phyloP scores from a whole-genome alignment of 2,113 vertebrate genomes.

The Neogobius melanostomus region DNA sequence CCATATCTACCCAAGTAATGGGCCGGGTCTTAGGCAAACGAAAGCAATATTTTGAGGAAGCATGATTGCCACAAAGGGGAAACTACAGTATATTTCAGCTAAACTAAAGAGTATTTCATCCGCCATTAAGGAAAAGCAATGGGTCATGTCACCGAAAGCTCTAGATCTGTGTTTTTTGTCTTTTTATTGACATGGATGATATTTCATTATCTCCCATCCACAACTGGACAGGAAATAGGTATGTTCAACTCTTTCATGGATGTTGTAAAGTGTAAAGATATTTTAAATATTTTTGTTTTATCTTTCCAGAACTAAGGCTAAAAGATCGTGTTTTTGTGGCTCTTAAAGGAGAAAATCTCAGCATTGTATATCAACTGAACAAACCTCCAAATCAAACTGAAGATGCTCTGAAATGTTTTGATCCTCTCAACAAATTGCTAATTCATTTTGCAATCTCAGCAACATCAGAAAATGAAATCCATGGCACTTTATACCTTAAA shows the following conservation, averaged over 20 bases:
- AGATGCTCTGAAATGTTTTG: neutral
- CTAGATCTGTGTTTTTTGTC: neutral
- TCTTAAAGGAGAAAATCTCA: constrained; percentile 27
- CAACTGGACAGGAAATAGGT: constrained; percentile 12
- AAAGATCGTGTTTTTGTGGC: constrained; percentile 35
- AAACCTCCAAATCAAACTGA: constrained; percentile 14
- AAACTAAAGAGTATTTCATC: neutral
- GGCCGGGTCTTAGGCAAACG: constrained; percentile 1
- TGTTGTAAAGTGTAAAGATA: neutral
- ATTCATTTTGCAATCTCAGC: accelerated
- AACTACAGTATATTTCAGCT: constrained; percentile 9
- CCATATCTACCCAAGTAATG: neutral
- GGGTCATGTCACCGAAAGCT: neutral
- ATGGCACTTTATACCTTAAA: accelerated
- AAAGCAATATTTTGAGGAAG: constrained; percentile 57
- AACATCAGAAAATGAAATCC: accelerated
- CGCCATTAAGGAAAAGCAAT: neutral
- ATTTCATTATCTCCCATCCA: neutral
- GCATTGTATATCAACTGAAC: accelerated
- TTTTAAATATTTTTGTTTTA: neutral
- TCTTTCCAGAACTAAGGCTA: constrained; percentile 34
- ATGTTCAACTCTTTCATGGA: constrained; percentile 21
- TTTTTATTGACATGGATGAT: neutral
- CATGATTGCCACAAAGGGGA: constrained; percentile 51
- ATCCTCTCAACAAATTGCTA: accelerated